Percentiles rank a stretch among this genome's conserved stretches.
phyloP scores from a whole-genome alignment of 2,797 vertebrate genomes.

The Anisognathus igniventris region DNA sequence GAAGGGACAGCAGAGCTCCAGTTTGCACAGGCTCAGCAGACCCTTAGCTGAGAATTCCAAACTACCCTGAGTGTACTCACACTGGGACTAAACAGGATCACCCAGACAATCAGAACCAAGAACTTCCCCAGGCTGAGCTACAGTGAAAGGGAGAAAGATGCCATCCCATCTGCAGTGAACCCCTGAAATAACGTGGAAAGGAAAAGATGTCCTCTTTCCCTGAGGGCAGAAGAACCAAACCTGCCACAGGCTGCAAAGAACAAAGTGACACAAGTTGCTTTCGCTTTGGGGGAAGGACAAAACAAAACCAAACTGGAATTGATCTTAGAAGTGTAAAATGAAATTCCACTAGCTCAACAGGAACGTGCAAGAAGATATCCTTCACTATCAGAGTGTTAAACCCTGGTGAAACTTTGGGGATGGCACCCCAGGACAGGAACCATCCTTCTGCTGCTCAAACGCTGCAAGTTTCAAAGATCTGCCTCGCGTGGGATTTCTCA shows the following conservation, averaged over 20 bases:
- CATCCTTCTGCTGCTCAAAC: not conserved
- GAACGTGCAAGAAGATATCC: not conserved
- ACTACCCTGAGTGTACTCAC: not conserved
- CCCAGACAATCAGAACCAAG: not conserved
- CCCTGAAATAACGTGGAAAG: not conserved
- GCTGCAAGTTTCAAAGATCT: not conserved
- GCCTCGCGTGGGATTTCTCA: not conserved
- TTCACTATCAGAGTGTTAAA: not conserved
- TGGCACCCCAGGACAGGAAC: not conserved
- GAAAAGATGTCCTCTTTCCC: not conserved
- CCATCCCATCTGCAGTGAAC: not conserved
- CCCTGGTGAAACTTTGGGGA: not conserved
- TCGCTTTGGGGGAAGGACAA: not conserved
- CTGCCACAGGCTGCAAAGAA: not conserved
- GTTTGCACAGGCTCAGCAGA: not conserved
- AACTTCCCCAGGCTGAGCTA: not conserved
- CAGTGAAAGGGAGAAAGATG: rapidly evolving
- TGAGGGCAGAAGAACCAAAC: not conserved
- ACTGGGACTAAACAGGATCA: not conserved
- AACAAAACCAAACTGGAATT: not conserved
- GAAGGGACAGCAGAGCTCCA: not conserved
- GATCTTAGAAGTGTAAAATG: not conserved
- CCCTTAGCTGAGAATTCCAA: not conserved
- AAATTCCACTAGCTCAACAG: not conserved
- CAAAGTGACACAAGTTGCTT: not conserved